Percentiles rank a stretch among this genome's conserved stretches.
Evolutionary conservation across 2,888 invertebrate genomes (phyloP).

Genomic region (Dolichopus griseipennis): DNA sequence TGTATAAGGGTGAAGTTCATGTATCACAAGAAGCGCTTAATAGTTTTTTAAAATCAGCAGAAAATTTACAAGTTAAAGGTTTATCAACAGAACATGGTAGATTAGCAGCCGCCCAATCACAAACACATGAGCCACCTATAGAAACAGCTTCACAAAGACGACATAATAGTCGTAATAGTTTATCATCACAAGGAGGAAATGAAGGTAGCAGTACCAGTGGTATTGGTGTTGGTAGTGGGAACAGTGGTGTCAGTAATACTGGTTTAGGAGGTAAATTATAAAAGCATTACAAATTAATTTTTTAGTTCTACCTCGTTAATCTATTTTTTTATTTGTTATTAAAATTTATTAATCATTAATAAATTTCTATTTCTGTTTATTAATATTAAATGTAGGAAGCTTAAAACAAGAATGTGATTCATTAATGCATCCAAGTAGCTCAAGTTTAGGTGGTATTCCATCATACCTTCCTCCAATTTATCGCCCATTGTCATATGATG

Average conservation of each 20-base stretch:
- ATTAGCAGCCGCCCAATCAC: slow-evolving; percentile 43
- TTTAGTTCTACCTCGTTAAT: slow-evolving; percentile 22
- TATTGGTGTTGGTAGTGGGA: slow-evolving; percentile 23
- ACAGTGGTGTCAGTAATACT: slow-evolving; percentile 33
- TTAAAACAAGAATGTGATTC: slow-evolving; percentile 44
- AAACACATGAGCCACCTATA: slow-evolving; percentile 34
- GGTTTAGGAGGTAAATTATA: slow-evolving; percentile 26
- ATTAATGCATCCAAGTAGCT: slow-evolving; percentile 40
- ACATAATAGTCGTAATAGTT: slow-evolving; percentile 39
- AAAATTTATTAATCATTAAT: background rate
- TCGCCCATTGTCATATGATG: slow-evolving; percentile 43
- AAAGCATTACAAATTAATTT: slow-evolving; percentile 26
- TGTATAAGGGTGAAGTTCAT: slow-evolving; percentile 91
- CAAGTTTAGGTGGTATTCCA: slow-evolving; percentile 38
- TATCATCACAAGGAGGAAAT: slow-evolving; percentile 40
- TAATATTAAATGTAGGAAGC: slow-evolving; percentile 27
- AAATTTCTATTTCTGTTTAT: background rate
- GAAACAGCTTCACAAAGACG: slow-evolving; percentile 44
- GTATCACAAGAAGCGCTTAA: slow-evolving; percentile 86
- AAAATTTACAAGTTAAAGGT: slow-evolving; percentile 78
- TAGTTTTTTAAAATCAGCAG: slow-evolving; percentile 84
- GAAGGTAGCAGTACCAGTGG: slow-evolving; percentile 29
- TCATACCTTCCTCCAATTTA: slow-evolving; percentile 43
- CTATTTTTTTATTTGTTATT: background rate
- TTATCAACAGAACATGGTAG: slow-evolving; percentile 63